Evolutionary conservation across 1,140 invertebrate species (phyloP), one percentile per base, ranked within the genome.

Genomic region (Tyrophagus putrescentiae): DNA sequence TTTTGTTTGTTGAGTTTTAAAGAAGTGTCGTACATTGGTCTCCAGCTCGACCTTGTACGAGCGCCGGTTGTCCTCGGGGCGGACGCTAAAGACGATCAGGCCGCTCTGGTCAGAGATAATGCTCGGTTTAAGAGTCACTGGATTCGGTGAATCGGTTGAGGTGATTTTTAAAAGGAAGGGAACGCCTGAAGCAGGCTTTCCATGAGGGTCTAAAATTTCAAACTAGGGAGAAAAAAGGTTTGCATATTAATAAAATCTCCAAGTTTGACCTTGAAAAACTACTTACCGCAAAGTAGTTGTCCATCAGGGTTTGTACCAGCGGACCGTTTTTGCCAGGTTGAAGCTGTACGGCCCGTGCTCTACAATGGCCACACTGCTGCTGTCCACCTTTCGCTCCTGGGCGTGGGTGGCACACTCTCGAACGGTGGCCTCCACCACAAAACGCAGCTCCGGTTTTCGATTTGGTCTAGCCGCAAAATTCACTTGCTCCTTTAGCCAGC

Each of bases 291-390:
- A 71, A 56, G 31, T 65, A 60, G 44, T 68, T 71, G 0, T 63
- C 58, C n/a, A 72, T 57, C 32, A 69, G 28, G 70, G 70, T 59
- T 69, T 70, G 54, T 72, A 72, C 60, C 67, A 66, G 33, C 63
- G 61, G 4, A 65, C 60, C 3, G 68, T 67, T 31, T n/a, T 67
- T 61, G 16, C 64, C 62, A 60, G 69, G 67, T 11, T 66, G 67
- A 45, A 73, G 25, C 63, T 57, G 52, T 68, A 69, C 23, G 69
- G 67, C 9, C 63, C 60, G 6, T 63, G 62, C 27, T 67, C 62
- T 64, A 73, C 72, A 1, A 67, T n/a, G n/a, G n/a, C n/a, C n/a
- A n/a, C 63, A 0, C 64, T 56, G n/a, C 52, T 62, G 6, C 59
- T 56, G 58, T 70, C 68, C 11, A 62, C 52, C 11, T 60, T 60